These are phyloP conservation scores for Coregonus clupeaformis DNA, from an alignment of 2,113 vertebrate species.

Conservation along the genomic window DNA sequence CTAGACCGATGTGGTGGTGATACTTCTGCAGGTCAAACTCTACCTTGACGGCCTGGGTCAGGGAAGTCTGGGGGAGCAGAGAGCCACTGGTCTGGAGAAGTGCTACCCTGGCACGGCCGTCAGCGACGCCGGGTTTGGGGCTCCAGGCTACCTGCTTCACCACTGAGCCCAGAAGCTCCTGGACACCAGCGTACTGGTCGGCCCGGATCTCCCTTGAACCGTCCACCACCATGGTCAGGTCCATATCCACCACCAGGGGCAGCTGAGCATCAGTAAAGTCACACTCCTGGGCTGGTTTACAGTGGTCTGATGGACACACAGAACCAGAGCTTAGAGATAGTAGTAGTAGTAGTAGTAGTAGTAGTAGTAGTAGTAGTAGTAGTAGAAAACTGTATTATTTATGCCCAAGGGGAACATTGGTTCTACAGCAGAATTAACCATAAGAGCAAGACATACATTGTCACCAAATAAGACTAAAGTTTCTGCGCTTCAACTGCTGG, in stretches of 20 bases:
- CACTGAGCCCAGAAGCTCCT: conserved; percentile 74
- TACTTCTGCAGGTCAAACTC: conserved; percentile 76
- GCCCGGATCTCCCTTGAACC: conserved; percentile 71
- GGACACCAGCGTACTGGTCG: conserved; percentile 68
- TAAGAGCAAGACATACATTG: too few relatives aligned
- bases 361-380: too few relatives aligned
- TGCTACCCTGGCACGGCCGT: conserved; percentile 65
- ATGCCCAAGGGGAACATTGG: too few relatives aligned
- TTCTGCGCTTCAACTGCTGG: too few relatives aligned
- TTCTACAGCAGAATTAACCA: too few relatives aligned
- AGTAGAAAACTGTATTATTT: too few relatives aligned
- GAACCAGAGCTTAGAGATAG: background rate
- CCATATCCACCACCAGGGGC: conserved; percentile 70
- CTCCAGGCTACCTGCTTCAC: conserved; percentile 78
- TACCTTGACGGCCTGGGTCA: conserved; percentile 41
- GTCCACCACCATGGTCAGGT: conserved; percentile 81
- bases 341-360: background rate
- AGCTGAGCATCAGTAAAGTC: background rate
- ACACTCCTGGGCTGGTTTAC: conserved; percentile 66
- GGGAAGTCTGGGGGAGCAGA: conserved; percentile 47
- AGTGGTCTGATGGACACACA: conserved; percentile 73
- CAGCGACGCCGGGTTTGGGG: conserved; percentile 36
- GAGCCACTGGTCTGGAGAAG: conserved; percentile 73
- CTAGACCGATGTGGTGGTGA: conserved; percentile 64
- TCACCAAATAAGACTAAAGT: too few relatives aligned